These are phyloP conservation scores for Australoheros facetus DNA, from an alignment of 2,797 vertebrate genomes.

Conservation along the genomic window DNA sequence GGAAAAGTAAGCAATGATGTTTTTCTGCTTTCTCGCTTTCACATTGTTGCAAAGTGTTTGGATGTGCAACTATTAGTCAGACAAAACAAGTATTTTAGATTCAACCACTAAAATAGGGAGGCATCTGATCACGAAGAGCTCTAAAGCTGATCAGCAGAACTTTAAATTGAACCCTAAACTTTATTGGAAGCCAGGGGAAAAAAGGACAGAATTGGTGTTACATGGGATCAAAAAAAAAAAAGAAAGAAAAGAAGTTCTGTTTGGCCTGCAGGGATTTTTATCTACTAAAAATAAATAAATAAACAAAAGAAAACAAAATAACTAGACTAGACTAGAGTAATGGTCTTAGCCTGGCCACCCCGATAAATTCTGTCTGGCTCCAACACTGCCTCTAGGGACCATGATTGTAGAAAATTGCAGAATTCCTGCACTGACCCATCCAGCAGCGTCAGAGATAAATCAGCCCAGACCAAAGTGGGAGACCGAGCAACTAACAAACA, in stretches of 20 bases:
- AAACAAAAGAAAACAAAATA: not conserved
- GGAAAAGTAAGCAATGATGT: slow-evolving; percentile 86
- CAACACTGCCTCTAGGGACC: not conserved
- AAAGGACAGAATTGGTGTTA: too few relatives aligned
- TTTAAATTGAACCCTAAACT: not conserved
- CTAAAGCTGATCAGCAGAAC: not conserved
- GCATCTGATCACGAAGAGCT: not conserved
- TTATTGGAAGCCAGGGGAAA: too few relatives aligned
- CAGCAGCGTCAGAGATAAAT: not conserved
- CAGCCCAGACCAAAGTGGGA: not conserved
- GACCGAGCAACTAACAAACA: not conserved
- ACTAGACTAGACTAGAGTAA: not conserved
- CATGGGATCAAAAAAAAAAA: too few relatives aligned
- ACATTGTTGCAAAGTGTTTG: not conserved
- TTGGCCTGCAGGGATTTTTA: too few relatives aligned
- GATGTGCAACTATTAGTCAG: not conserved
- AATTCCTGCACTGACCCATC: not conserved
- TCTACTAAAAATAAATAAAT: not conserved
- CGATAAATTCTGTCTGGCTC: not conserved
- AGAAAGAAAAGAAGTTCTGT: too few relatives aligned
- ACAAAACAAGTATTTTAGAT: not conserved
- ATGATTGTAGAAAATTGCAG: not conserved
- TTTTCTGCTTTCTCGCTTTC: not conserved
- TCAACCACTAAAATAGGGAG: not conserved
- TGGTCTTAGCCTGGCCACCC: not conserved